Percentiles rank a stretch among this genome's conserved stretches.
Evolutionary conservation across 2,797 vertebrate species (phyloP).

Genomic region (Podarcis lilfordi): DNA sequence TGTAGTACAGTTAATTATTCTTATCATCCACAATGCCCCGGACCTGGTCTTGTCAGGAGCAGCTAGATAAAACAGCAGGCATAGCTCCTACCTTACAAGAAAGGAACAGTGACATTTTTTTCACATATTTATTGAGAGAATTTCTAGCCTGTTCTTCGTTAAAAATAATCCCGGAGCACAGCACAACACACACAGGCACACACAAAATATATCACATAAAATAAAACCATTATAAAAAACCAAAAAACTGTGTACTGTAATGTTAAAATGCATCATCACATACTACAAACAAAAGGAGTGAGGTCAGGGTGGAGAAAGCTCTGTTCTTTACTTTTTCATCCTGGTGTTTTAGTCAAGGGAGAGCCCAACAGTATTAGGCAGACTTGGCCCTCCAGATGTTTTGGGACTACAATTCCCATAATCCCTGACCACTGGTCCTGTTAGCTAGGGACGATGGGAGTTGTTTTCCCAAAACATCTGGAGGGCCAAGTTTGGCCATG

Average conservation of each 20-base stretch:
- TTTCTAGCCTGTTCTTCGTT: too few relatives aligned
- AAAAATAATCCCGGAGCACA: too few relatives aligned
- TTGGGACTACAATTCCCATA: too few relatives aligned
- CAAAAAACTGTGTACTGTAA: neutral
- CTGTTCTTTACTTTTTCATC: neutral
- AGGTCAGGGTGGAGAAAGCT: neutral
- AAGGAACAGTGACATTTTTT: neutral
- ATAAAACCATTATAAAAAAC: neutral
- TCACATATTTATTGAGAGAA: too few relatives aligned
- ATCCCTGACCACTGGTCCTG: too few relatives aligned
- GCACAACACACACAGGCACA: too few relatives aligned
- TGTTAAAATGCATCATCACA: neutral
- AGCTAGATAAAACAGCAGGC: neutral
- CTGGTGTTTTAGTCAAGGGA: neutral
- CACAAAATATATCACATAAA: too few relatives aligned
- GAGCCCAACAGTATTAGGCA: neutral
- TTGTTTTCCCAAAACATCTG: too few relatives aligned
- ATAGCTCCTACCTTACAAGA: neutral
- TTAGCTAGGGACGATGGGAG: too few relatives aligned
- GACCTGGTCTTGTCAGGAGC: neutral
- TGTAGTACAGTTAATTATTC: slow-evolving; percentile 25
- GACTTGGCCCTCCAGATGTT: too few relatives aligned
- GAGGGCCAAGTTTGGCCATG: too few relatives aligned
- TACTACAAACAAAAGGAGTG: neutral
- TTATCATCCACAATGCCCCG: slow-evolving; percentile 14